Conservation (phyloP, 2,888 invertebrate species). For the Pandemis corylana region DNA sequence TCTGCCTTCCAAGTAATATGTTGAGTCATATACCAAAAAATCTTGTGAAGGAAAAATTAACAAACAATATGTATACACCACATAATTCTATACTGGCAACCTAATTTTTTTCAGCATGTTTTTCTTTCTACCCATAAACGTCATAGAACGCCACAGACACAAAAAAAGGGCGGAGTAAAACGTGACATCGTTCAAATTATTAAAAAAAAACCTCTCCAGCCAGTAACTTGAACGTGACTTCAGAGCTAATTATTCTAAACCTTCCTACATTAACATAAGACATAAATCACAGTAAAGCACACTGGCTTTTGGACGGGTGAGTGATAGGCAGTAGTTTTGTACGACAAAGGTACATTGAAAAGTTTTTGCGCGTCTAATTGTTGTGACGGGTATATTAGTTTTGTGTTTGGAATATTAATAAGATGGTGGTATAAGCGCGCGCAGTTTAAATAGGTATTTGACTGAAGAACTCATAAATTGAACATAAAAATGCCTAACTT, state of each 20-base stretch:
- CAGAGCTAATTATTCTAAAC: background rate
- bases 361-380: conserved; percentile 39
- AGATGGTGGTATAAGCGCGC: conserved; percentile 1
- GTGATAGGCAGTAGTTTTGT: conserved; percentile 21
- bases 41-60: background rate
- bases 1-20: background rate
- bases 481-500: background rate
- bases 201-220: background rate
- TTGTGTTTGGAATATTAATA: conserved; percentile 29
- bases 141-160: background rate
- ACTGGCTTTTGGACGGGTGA: conserved; percentile 1
- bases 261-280: conserved; percentile 5
- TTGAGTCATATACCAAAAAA: background rate
- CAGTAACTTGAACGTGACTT: background rate
- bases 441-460: conserved; percentile 6
- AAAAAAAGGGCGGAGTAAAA: background rate
- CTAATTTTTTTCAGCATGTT: background rate
- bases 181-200: background rate
- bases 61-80: too few relatives aligned
- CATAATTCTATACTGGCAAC: background rate
- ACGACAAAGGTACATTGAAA: conserved; percentile 29
- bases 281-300: background rate
- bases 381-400: conserved; percentile 31
- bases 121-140: background rate
- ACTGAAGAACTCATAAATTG: background rate